Evolutionary conservation across 2,113 vertebrate genomes (phyloP).

Genomic region (Anguilla rostrata): DNA sequence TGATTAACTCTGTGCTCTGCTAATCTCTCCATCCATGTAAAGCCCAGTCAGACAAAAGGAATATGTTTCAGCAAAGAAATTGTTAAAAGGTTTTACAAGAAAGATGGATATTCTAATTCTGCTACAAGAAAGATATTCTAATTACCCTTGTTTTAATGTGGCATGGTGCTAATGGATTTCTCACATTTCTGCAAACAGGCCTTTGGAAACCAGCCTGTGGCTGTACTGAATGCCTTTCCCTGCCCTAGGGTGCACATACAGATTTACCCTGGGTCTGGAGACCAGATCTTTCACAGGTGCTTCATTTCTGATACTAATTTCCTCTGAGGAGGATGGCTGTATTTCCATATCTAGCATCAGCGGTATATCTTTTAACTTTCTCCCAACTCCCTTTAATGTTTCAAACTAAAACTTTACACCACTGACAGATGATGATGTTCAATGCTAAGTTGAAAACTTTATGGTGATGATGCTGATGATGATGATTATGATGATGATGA

Average conservation of each 20-base stretch:
- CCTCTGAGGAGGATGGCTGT: too few species aligned
- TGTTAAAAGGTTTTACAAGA: background rate
- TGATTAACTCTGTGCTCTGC: background rate
- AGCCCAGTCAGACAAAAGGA: background rate
- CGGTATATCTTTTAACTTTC: background rate
- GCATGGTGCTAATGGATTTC: too few species aligned
- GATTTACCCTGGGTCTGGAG: background rate
- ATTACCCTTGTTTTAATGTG: too few species aligned
- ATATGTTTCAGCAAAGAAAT: background rate
- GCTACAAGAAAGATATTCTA: too few species aligned
- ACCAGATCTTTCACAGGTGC: too few species aligned
- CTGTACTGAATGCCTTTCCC: background rate
- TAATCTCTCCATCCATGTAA: background rate
- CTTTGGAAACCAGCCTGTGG: background rate
- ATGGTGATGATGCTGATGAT: too few species aligned
- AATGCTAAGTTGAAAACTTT: too few species aligned
- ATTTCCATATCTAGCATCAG: background rate
- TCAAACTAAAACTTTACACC: background rate
- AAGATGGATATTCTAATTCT: too few species aligned
- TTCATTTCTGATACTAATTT: background rate
- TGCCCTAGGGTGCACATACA: background rate
- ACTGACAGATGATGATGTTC: too few species aligned
- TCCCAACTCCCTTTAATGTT: background rate
- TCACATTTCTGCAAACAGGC: too few species aligned
- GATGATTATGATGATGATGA: too few species aligned